Conservation (phyloP, 2,888 invertebrate species). For the Myathropa florea region DNA sequence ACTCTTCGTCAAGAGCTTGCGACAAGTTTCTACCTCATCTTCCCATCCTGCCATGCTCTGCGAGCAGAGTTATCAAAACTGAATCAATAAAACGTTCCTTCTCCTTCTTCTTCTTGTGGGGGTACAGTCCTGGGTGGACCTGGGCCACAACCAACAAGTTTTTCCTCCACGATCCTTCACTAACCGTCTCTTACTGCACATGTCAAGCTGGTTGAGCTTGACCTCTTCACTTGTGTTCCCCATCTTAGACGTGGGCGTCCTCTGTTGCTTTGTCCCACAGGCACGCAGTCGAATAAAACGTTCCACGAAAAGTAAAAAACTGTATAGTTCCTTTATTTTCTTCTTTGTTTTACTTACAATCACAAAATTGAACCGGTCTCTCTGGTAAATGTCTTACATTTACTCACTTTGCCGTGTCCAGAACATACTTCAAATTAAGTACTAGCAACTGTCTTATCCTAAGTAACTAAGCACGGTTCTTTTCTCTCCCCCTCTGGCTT, state of each 20-base stretch:
- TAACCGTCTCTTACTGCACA: not conserved
- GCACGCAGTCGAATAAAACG: not conserved
- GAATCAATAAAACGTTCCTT: no score
- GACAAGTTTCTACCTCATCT: no score
- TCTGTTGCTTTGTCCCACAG: not conserved
- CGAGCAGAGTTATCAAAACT: no score
- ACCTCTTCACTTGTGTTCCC: not conserved
- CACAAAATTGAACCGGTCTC: constrained; percentile 17
- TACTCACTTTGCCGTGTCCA: not conserved
- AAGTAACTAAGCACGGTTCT: not conserved
- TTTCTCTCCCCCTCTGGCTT: not conserved
- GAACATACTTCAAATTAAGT: constrained; percentile 48
- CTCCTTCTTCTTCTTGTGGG: no score
- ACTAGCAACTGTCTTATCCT: constrained; percentile 24
- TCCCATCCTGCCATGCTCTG: no score
- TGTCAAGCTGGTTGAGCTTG: not conserved
- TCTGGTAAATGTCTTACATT: constrained; percentile 40
- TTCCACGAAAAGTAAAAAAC: constrained; percentile 52
- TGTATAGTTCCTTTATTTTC: constrained; percentile 51
- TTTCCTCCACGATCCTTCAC: not conserved
- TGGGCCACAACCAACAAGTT: not conserved
- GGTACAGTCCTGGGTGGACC: no score
- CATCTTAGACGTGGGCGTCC: not conserved
- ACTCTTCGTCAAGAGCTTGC: no score
- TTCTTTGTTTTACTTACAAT: constrained; percentile 22